Evolutionary conservation across 2,888 invertebrate genomes (phyloP), one percentile per base, ranked within the genome.

Genomic region (Proisotoma minuta): DNA sequence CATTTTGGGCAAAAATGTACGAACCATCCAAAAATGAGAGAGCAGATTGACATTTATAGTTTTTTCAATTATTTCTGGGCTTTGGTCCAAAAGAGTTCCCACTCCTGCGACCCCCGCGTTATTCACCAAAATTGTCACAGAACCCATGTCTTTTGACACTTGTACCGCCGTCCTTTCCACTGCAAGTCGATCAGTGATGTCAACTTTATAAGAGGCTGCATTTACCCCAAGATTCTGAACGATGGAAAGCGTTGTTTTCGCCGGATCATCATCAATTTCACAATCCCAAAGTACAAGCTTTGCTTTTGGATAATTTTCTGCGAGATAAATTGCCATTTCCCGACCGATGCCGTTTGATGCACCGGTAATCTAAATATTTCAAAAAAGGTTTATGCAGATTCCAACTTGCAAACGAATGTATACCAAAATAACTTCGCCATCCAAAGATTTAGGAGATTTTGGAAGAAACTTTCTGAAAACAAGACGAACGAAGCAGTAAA

Each of bases 301-400:
- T 2, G 84, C 83, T 48, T 83, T 84, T 8, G 65, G 57, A 56
- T 56, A 10, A 29, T 59, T 51, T 18, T 78, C 78, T 1, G 83
- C 81, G 63, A 86, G 76, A 73, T 84, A 82, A 62, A 83, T 77
- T 0, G 85, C 84, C 65, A 86, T 76, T 75, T 85, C 84, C 62
- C 82, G 80, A 0, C 87, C 87, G 3, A 87, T 80, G n/a, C 87
- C 87, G 71, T 84, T 79, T 39, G 86, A 86, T 34, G 87, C 82
- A 15, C 88, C 88, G 57, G 88, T 64, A 20, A 69, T 66, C 49
- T 66, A n/a, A 43, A 10, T 24, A 29, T 20, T 34, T 8, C 15
- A 34, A 10, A 34, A 34, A 34, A 10, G 8, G 34, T 34, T 23
- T 8, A 20, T 50, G 20, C 24, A 50, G 24, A 20, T 34, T 8